Conservation (phyloP, 1,140 invertebrate genomes). For the Asobara japonica region DNA sequence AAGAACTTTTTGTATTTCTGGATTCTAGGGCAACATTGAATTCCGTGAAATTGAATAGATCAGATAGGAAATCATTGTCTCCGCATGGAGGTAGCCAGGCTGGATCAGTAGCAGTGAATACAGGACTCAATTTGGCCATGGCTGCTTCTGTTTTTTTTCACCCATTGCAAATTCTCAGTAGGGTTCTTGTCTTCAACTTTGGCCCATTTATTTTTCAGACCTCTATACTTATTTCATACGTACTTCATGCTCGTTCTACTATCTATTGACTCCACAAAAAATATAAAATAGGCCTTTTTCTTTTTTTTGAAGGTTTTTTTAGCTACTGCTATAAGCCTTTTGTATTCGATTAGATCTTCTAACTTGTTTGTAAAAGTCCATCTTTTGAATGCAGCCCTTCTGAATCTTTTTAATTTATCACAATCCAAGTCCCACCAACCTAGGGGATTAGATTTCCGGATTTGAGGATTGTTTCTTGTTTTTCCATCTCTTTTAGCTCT, state of each 20-base stretch:
- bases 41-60: background rate
- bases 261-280: slow-evolving; percentile 7
- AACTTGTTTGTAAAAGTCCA: slow-evolving; percentile 16
- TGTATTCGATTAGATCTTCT: slow-evolving; percentile 31
- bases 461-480: background rate
- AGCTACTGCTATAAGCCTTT: slow-evolving; percentile 14
- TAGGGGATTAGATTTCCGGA: background rate
- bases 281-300: slow-evolving; percentile 24
- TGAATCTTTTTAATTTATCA: slow-evolving; percentile 11
- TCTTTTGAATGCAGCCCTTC: slow-evolving; percentile 26
- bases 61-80: slow-evolving; percentile 1
- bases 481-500: background rate
- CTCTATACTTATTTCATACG: slow-evolving; percentile 16
- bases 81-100: background rate
- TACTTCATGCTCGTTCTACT: background rate
- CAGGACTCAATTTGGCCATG: background rate
- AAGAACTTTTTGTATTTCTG: background rate
- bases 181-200: background rate
- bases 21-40: slow-evolving; percentile 19
- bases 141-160: background rate
- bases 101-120: background rate
- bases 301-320: slow-evolving; percentile 35
- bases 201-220: slow-evolving; percentile 30
- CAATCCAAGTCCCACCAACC: slow-evolving; percentile 18
- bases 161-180: background rate